Percentiles rank a stretch among this genome's conserved stretches.
phyloP scores from a whole-genome alignment of 2,113 vertebrate species.

The Pleuronectes platessa region DNA sequence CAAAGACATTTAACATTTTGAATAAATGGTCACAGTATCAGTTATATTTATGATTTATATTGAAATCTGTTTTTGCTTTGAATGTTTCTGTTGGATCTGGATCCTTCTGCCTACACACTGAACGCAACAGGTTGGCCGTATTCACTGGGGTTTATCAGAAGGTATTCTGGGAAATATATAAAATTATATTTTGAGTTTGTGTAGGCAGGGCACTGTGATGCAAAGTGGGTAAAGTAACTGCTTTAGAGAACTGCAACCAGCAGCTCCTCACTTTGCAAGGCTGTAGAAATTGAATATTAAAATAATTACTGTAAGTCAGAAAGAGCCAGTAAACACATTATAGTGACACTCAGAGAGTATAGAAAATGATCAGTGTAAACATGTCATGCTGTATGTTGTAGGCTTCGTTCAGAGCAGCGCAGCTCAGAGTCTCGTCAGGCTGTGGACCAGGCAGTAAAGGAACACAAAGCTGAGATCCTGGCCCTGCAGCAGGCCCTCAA shows the following conservation, averaged over 20 bases:
- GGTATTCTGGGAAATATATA: conserved; percentile 53
- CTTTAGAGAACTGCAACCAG: too few species aligned
- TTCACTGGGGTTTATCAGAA: conserved; percentile 45
- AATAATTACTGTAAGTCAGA: not conserved
- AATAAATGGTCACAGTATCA: not conserved
- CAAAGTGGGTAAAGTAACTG: not conserved
- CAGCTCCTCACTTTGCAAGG: not conserved
- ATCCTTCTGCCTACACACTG: conserved; percentile 56
- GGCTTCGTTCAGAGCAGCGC: conserved; percentile 93
- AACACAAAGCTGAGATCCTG: conserved; percentile 97
- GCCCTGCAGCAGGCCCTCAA: conserved; percentile 97
- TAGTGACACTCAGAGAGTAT: not conserved
- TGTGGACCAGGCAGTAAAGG: conserved; percentile 95
- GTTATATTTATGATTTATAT: not conserved
- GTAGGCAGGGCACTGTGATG: conserved; percentile 23
- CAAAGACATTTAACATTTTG: too few species aligned
- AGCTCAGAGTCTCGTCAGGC: conserved; percentile 96
- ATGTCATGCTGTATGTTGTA: conserved; percentile 43
- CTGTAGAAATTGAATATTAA: not conserved
- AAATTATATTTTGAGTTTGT: conserved; percentile 41
- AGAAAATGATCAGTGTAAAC: not conserved
- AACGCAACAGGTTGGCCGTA: conserved; percentile 43
- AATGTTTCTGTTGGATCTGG: conserved; percentile 35
- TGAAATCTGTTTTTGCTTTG: conserved; percentile 19
- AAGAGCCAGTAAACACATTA: not conserved